Evolutionary conservation across 2,888 invertebrate genomes (phyloP), one percentile per base, ranked within the genome.

Genomic region (Adelognathus sp.): DNA sequence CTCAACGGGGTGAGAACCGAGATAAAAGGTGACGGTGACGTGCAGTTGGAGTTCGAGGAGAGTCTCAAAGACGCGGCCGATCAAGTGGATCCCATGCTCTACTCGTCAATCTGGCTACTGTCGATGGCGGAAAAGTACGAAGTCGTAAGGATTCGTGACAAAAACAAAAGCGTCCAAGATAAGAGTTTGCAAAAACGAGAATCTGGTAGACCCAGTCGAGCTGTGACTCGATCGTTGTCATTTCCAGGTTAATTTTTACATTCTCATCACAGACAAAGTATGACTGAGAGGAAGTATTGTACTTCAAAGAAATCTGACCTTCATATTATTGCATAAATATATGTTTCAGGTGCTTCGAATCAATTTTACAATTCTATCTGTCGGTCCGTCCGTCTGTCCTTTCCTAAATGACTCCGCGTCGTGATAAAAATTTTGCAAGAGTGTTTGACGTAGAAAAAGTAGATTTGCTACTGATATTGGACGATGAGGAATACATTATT

Each of bases 41-140:
- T 83, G 54, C 83, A 83, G 67, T 61, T 86, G 21, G 84, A 83
- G 66, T 86, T 83, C 69, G 85, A 85, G 52, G 81, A 83, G 61
- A 83, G 77, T 56, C 74, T 82, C n/a, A 83, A 85, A 75, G 82
- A 85, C 50, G 83, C 85, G 0, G 74, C 82, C n/a, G 86, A 85
- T 70, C 81, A 81, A 60, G 81, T 85, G n/a, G 85, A 86, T 79
- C 82, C 84, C 33, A 77, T 85, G 60, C 72, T 84, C 24, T 84
- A 83, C 64, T 82, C 84, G 7, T 83, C 81, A n/a, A 78, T 82
- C 44, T 84, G 85, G 83, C 50, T 85, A 9, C 72, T 82, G 29
- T 82, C 81, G 18, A 80, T 81, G 79, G 82, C 82, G 1, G 82
- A 84, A 60, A 85, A 82, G 69, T 83, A 78, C 72, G 84, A 84